These are phyloP conservation scores for Anolis sagrei DNA, from an alignment of 2,113 vertebrate genomes.

Conservation along the genomic window DNA sequence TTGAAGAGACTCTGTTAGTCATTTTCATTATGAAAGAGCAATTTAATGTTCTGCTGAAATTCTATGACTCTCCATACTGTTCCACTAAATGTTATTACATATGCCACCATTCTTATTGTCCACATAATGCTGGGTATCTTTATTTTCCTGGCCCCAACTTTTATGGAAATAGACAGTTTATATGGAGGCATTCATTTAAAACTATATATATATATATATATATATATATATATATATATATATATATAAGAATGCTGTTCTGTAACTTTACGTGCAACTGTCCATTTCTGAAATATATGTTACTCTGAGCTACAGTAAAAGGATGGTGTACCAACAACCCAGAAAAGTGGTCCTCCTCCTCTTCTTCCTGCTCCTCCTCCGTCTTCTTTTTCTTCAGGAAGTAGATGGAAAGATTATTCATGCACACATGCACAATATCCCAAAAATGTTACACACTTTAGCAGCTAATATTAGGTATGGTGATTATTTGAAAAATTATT, in stretches of 20 bases:
- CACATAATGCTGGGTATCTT: slow-evolving; percentile 61
- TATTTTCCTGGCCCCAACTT: slow-evolving; percentile 48
- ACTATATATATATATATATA: too few relatives aligned
- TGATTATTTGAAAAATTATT: too few relatives aligned
- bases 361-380: not conserved
- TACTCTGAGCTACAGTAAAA: not conserved
- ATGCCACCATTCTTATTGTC: slow-evolving; percentile 58
- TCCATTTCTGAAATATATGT: not conserved
- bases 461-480: too few relatives aligned
- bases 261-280: not conserved
- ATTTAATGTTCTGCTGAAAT: slow-evolving; percentile 63
- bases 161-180: slow-evolving; percentile 45
- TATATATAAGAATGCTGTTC: slow-evolving; percentile 41
- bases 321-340: not conserved
- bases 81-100: slow-evolving; percentile 63
- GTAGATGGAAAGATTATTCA: not conserved
- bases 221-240: too few relatives aligned
- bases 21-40: slow-evolving; percentile 67
- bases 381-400: not conserved
- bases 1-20: slow-evolving; percentile 28
- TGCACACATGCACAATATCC: too few relatives aligned
- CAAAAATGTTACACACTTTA: too few relatives aligned
- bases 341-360: not conserved
- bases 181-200: slow-evolving; percentile 45
- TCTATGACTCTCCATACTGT: slow-evolving; percentile 63